Conservation (phyloP, 1,140 invertebrate species). For the Atta texana region DNA sequence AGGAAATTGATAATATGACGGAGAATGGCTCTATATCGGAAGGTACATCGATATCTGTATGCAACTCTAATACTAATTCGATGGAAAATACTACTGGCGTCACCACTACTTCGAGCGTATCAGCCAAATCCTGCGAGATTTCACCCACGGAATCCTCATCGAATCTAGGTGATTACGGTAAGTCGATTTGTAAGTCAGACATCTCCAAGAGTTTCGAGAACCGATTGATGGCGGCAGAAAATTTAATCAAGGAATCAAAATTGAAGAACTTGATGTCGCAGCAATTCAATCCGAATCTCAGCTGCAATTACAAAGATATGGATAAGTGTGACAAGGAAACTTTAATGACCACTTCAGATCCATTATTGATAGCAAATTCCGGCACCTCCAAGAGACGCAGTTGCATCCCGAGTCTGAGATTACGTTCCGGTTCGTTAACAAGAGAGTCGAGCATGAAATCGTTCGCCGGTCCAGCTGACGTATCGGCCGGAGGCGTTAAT, state of each 20-base stretch:
- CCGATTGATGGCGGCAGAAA: slow-evolving; percentile 82
- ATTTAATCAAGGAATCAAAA: slow-evolving; percentile 84
- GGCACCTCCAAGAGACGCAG: slow-evolving; percentile 78
- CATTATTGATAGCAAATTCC: slow-evolving; percentile 63
- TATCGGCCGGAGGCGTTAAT: slow-evolving; percentile 59
- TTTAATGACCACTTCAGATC: slow-evolving; percentile 41
- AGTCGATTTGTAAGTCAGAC: slow-evolving; percentile 66
- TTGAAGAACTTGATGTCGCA: slow-evolving; percentile 76
- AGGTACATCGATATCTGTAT: slow-evolving; percentile 65
- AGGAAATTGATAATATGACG: slow-evolving; percentile 11
- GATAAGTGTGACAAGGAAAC: slow-evolving; percentile 82
- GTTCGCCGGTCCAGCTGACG: slow-evolving; percentile 71
- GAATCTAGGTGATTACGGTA: slow-evolving; percentile 74
- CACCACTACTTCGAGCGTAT: slow-evolving; percentile 69
- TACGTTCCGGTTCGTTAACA: slow-evolving; percentile 81
- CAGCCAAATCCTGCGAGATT: slow-evolving; percentile 77
- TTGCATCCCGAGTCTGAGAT: slow-evolving; percentile 80
- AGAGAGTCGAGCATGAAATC: slow-evolving; percentile 76
- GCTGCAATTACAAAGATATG: slow-evolving; percentile 77
- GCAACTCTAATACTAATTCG: slow-evolving; percentile 71
- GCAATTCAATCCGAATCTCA: slow-evolving; percentile 76
- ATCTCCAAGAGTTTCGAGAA: slow-evolving; percentile 77
- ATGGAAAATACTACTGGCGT: slow-evolving; percentile 41
- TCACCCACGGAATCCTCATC: slow-evolving; percentile 80
- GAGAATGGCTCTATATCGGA: slow-evolving; percentile 71